Base-by-base conservation (phyloP, 2,888 invertebrate genomes). In the Leistus spinibarbis region DNA sequence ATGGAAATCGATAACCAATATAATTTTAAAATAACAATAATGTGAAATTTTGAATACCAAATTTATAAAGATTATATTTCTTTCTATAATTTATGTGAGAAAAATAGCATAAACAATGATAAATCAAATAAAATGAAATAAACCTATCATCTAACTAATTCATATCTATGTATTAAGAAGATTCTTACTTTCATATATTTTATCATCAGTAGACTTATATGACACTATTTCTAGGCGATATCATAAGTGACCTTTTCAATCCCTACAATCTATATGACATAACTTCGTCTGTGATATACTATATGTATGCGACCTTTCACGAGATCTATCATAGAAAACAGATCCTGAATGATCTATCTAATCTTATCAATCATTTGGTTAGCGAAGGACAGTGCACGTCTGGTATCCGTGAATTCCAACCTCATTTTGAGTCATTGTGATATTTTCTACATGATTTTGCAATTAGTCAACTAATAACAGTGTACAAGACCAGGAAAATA, bases 331-430 rank as follows among this genome's bases (percentile, higher is more conserved):
- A 60, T 3, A 17, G 60, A 60, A 60, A 16, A 19, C 60, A 60
- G 60, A 60, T 60, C 60, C 60, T 60, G 60, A 60, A 60, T 60
- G 60, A 60, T 60, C 60, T 60, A 60, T 60, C 7, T 60, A 20
- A 60, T 60, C 60, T 19, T 20, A 22, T 20, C 7, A 16, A 20
- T 60, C 16, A 60, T 19, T 16, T 60, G 22, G 5, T 60, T 60
- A 60, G 22, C 60, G 60, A 60, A 60, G 60, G 60, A 60, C 60
- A 60, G 22, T 10, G 3, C 9, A 7, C 20, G 60, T 60, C 19
- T 60, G 60, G 60, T 60, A 17, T 60, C 60, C 60, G 60, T 22
- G 9, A 60, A 56, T 56, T 5, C 16, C 2, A 19, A 56, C 5
- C 3, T 60, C 13, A 13, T 20, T 16, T 10, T 60, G 60, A 60